Evolutionary conservation across 2,888 invertebrate genomes (phyloP).

Genomic region (Meta bourneti): DNA sequence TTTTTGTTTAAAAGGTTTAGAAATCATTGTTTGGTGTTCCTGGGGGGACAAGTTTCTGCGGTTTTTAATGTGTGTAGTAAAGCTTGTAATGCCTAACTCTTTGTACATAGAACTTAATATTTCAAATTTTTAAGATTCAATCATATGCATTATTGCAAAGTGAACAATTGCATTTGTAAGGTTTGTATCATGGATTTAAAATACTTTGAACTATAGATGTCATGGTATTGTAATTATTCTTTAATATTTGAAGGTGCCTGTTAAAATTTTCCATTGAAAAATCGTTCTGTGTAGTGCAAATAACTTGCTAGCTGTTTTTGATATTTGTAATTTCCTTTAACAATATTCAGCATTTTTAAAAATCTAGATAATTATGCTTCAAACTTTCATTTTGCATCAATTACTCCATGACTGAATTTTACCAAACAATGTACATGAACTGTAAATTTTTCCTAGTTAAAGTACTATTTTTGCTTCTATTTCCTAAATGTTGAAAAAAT

Average conservation of each 20-base stretch:
- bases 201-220: constrained; percentile 19
- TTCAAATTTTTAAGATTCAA: constrained; percentile 35
- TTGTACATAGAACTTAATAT: neutral
- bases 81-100: neutral
- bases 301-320: neutral
- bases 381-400: neutral
- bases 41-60: neutral
- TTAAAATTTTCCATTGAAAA: constrained; percentile 20
- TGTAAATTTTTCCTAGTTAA: constrained; percentile 69
- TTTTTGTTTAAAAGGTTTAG: no score
- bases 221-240: neutral
- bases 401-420: constrained; percentile 39
- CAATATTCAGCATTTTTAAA: neutral
- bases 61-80: neutral
- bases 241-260: constrained; percentile 40
- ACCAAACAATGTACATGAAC: constrained; percentile 26
- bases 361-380: neutral
- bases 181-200: constrained; percentile 25
- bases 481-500: constrained; percentile 53
- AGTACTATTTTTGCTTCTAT: constrained; percentile 70
- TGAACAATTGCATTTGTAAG: constrained; percentile 34
- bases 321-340: constrained; percentile 6
- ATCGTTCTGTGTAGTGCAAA: constrained; percentile 1
- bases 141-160: constrained; percentile 9
- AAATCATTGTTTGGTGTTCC: neutral